phyloP scores from a whole-genome alignment of 2,797 vertebrate species.

The Podarcis lilfordi region DNA sequence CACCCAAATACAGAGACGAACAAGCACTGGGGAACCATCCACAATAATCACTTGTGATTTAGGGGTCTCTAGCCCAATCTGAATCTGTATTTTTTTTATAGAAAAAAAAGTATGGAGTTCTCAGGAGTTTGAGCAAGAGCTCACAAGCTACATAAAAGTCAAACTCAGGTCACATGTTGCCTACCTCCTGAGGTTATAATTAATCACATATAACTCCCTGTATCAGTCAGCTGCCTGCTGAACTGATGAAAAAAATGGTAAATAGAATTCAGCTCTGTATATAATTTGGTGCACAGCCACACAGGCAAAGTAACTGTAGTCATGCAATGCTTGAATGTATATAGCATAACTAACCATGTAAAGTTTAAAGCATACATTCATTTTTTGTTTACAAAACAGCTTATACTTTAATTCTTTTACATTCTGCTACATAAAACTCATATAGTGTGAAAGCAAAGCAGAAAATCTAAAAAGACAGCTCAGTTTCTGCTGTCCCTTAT shows the following conservation, averaged over 20 bases:
- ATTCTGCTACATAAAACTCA: not conserved
- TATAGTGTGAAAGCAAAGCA: not conserved
- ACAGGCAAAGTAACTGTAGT: not conserved
- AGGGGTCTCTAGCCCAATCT: not conserved
- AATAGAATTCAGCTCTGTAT: not conserved
- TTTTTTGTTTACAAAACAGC: not conserved
- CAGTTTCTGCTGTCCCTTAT: not conserved
- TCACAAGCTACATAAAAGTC: not conserved
- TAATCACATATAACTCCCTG: not conserved
- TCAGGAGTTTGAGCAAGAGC: not conserved
- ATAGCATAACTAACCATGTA: not conserved
- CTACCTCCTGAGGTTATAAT: constrained; percentile 4
- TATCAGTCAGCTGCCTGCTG: not conserved
- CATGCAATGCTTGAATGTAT: not conserved
- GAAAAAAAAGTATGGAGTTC: not conserved
- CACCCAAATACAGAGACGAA: not conserved
- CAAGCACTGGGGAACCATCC: not conserved
- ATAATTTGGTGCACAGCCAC: not conserved
- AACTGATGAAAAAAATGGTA: not conserved
- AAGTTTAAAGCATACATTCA: not conserved
- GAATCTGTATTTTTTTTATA: no score
- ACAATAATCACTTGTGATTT: not conserved
- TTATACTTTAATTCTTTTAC: not conserved
- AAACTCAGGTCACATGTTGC: not conserved
- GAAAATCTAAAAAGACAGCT: not conserved